Evolutionary conservation across 2,113 vertebrate genomes (phyloP).

Genomic region (Dromas ardeola): DNA sequence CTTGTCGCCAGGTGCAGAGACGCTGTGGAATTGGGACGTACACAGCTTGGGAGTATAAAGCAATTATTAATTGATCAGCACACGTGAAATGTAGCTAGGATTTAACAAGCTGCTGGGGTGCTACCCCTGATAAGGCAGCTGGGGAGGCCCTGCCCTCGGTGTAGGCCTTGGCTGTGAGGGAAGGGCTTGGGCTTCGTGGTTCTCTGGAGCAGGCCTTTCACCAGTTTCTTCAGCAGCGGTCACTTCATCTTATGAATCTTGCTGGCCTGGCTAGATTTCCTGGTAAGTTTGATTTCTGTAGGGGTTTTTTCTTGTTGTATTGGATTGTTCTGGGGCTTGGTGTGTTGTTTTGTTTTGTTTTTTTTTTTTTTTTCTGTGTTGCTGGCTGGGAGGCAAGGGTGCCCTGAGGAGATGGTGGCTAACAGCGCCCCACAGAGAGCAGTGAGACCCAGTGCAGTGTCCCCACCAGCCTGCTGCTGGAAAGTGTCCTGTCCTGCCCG

Average conservation of each 20-base stretch:
- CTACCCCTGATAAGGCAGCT: neutral
- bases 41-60: neutral
- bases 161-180: fast-evolving
- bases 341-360: neutral
- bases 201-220: neutral
- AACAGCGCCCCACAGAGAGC: neutral
- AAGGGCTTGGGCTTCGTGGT: fast-evolving
- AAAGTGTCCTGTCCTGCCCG: fast-evolving
- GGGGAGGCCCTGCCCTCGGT: fast-evolving
- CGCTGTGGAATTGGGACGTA: too few species aligned
- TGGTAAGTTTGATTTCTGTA: neutral
- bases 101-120: neutral
- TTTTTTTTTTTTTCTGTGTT: neutral
- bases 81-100: neutral
- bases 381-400: neutral
- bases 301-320: neutral
- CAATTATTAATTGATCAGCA: neutral
- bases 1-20: neutral
- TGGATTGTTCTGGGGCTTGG: neutral
- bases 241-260: neutral
- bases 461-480: neutral
- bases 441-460: fast-evolving
- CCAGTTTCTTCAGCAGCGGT: neutral
- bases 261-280: neutral
- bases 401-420: neutral